Base-by-base conservation (phyloP, 2,797 vertebrate genomes). In the Poeciliopsis infans region DNA sequence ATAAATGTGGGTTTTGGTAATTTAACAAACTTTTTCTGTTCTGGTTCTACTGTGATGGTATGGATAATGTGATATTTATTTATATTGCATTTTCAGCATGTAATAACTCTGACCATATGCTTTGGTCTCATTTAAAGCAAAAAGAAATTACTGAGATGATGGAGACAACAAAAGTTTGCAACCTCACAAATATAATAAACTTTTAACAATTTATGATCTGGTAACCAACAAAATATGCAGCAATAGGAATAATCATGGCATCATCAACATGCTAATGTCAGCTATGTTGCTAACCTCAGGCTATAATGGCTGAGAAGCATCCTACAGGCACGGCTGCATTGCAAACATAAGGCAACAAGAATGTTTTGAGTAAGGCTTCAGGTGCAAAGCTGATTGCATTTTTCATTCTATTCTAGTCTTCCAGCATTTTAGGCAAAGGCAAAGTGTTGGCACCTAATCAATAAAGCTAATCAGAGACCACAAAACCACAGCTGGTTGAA, bases 361-460 rank as follows among this genome's bases (percentile, higher is more conserved):
- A 73, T 16, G 73, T 39, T 41, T 28, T 68, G 11, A 46, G 0
- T 82, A 88, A 89, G 86, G 86, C 85, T 71, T 57, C 3, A 49
- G 41, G 28, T 33, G 75, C 45, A 75, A 88, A 83, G 78, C 75
- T 86, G 33, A 6, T 25, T 46, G 31, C 47, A 80, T 72, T 12
- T 36, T 46, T 64, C 7, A 78, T 78, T 78, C 74, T 79, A 25
- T 80, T 55, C 57, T 0, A 28, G 5, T 69, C 78, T 85, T 85
- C 64, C 71, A 91, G 86, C 86, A 86, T 88, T 79, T 31, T 41
- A 74, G 66, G 82, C 25, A 77, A 69, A 64, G 77, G 78, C 77
- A 85, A 92, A 84, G 69, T 77, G 76, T 78, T 20, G 49, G 81
- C 81, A 87, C 78, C 71, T 83, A 80, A 83, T 87, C 31, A 76